Base-by-base conservation (phyloP, 2,888 invertebrate genomes). In the Nycteola revayana region DNA sequence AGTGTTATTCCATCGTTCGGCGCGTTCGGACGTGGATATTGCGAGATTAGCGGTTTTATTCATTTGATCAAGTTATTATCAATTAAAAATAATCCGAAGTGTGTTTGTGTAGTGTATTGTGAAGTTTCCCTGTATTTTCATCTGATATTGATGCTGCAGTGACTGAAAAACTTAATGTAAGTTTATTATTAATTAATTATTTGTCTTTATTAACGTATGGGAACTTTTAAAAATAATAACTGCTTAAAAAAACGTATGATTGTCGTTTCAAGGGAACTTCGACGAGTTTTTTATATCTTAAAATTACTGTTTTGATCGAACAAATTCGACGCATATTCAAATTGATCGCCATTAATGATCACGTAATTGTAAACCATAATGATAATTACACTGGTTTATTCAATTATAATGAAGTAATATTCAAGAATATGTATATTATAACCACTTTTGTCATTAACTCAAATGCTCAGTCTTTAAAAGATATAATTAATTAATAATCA, bases 1-100 rank as follows among this genome's bases (percentile, higher is more conserved):
- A 83, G 82, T 83, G 81, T 74, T 81, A 79, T 49, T 50, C 45
- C 54, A 70, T 55, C 71, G 60, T 64, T 68, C 68, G 62, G 35
- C 27, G 48, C 38, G 52, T 40, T 56, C 52, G 71, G 62, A 69
- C 76, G 72, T 58, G 44, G 7, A 24, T 22, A 22, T 33, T 20
- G 23, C 31, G 31, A 23, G 23, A 28, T 42, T 32, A 46, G 29
- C 45, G 50, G 41, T 41, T 44, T 44, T 53, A 49, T 32, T 47
- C 37, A 54, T 52, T 58, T 61, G 40, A 17, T 9, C 60, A 64
- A 21, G 7, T 21, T 5, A 21, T 21, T 7, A 6, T 18, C 6
- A 21, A 21, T 21, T 21, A 5, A 21, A 21, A 21, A 5, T 14
- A 21, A 53, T 50, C 52, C 40, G 56, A 56, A 60, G 33, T 35